Conservation (phyloP, 2,888 invertebrate species). For the Cynaeus angustus region DNA sequence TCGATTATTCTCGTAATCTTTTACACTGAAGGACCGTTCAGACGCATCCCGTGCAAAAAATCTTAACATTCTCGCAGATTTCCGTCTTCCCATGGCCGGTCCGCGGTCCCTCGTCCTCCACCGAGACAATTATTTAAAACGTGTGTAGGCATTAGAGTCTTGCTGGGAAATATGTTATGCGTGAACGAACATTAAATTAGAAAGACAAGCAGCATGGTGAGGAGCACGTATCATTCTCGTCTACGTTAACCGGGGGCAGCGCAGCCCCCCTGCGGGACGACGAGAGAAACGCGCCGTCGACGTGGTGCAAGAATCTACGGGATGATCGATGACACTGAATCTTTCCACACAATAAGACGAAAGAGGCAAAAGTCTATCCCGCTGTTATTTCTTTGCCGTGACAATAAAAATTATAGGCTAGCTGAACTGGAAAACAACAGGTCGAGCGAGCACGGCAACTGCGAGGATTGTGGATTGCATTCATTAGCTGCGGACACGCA, state of each 20-base stretch:
- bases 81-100: slow-evolving; percentile 28
- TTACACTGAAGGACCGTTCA: too few relatives aligned
- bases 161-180: slow-evolving; percentile 68
- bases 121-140: slow-evolving; percentile 67
- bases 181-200: slow-evolving; percentile 69
- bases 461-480: slow-evolving; percentile 75
- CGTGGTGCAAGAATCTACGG: slow-evolving; percentile 50
- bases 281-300: slow-evolving; percentile 33
- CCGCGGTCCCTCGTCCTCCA: slow-evolving; percentile 11
- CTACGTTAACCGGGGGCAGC: slow-evolving; percentile 38
- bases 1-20: slow-evolving; percentile 16
- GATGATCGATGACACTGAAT: slow-evolving; percentile 69
- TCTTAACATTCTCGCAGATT: slow-evolving; percentile 16
- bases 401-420: slow-evolving; percentile 79
- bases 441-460: slow-evolving; percentile 69
- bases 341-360: slow-evolving; percentile 66
- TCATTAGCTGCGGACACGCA: slow-evolving; percentile 76
- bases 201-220: slow-evolving; percentile 67
- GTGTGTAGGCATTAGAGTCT: slow-evolving; percentile 68
- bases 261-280: slow-evolving; percentile 20
- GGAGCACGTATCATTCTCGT: slow-evolving; percentile 61
- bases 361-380: slow-evolving; percentile 71
- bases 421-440: slow-evolving; percentile 77
- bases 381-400: slow-evolving; percentile 75
- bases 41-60: too few relatives aligned